Evolutionary conservation across 2,888 invertebrate species (phyloP), one percentile per base, ranked within the genome.

Genomic region (Orchesella flavescens): DNA sequence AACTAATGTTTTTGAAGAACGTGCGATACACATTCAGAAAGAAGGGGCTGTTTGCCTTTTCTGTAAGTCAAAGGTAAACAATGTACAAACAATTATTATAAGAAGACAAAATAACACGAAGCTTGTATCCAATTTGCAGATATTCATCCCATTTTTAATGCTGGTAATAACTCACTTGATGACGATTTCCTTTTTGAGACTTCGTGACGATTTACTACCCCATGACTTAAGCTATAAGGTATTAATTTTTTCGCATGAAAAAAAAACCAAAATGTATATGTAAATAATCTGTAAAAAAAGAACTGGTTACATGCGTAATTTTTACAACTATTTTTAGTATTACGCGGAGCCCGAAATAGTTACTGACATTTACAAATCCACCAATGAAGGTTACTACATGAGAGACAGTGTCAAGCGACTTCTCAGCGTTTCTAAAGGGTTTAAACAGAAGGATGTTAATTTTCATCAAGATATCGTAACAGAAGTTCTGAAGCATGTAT

Each of bases 331-430:
- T 23, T n/a, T 43, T 44, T 55, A 63, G 72, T 17, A 80, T 24
- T 73, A 80, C 46, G 66, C 44, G 19, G 23, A 73, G 1, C 73
- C 73, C 0, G 43, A 15, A 13, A 80, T 80, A 21, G 0, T 80
- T 9, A 19, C 66, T 1, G 79, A 80, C 15, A 72, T 80, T 17
- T 63, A 24, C 23, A 55, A 21, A 17, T 34, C 79, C 9, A 80
- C 79, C 0, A 80, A 80, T 13, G 79, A 80, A 34, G 79, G 79
- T 7, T 21, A 17, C 0, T 55, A 55, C 17, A 80, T 80, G 79
- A 21, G 73, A 23, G 34, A 21, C 1, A 73, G 72, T 57, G 79
- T 80, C 0, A 24, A n/a, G 0, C 9, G n/a, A 19, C 23, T 73
- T 0, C 13, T 80, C 1, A 13, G 4, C 1, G 44, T 12, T 10